Conservation (phyloP, 2,888 invertebrate genomes). For the Diloba caeruleocephala region DNA sequence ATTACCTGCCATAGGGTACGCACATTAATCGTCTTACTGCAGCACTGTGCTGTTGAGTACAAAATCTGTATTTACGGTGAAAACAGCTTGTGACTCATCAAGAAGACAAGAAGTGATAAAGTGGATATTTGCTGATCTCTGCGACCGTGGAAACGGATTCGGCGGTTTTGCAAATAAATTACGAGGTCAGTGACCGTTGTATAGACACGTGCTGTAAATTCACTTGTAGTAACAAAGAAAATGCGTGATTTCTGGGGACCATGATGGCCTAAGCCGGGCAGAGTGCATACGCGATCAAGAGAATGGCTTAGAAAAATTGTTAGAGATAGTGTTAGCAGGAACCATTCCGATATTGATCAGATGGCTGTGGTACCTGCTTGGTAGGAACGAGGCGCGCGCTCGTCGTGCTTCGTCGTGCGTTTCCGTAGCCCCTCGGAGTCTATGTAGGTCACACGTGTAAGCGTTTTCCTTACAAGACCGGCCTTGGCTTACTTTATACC, state of each 20-base stretch:
- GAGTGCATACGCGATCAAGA: not conserved
- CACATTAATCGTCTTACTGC: slow-evolving; percentile 17
- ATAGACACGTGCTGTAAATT: slow-evolving; percentile 68
- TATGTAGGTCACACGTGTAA: slow-evolving; percentile 89
- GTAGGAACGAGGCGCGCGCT: slow-evolving; percentile 54
- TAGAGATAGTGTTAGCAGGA: slow-evolving; percentile 29
- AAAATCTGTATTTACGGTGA: slow-evolving; percentile 4
- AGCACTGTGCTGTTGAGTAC: slow-evolving; percentile 13
- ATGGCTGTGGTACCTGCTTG: slow-evolving; percentile 53
- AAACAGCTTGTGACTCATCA: slow-evolving; percentile 25
- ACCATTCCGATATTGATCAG: slow-evolving; percentile 73
- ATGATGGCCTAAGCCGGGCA: not conserved
- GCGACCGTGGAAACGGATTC: slow-evolving; percentile 17
- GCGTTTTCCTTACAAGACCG: slow-evolving; percentile 85
- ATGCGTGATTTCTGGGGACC: slow-evolving; percentile 6
- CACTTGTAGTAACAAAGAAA: slow-evolving; percentile 66
- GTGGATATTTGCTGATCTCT: slow-evolving; percentile 27
- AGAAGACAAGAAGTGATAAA: slow-evolving; percentile 24
- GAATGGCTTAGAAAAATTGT: slow-evolving; percentile 11
- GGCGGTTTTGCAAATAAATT: slow-evolving; percentile 25
- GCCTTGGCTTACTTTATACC: slow-evolving; percentile 87
- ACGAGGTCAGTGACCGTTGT: slow-evolving; percentile 73
- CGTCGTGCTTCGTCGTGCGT: slow-evolving; percentile 70
- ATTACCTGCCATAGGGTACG: slow-evolving; percentile 25
- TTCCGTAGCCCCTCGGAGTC: slow-evolving; percentile 76